Conservation (phyloP, 2,113 vertebrate genomes). For the Syngnathoides biaculeatus region DNA sequence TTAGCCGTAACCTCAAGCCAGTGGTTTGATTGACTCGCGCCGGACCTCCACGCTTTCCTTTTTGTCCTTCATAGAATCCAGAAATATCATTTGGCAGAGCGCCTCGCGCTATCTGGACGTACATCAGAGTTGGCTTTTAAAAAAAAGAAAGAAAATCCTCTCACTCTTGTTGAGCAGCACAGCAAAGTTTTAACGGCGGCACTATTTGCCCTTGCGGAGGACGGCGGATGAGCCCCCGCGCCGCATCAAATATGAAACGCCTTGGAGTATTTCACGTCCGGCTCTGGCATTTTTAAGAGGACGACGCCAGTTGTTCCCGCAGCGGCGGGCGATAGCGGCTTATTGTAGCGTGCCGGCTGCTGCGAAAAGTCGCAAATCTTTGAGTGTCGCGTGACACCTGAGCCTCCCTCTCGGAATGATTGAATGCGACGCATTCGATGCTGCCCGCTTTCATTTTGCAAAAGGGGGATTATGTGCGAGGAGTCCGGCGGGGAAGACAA, state of each 20-base stretch:
- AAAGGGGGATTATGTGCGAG: conserved; percentile 80
- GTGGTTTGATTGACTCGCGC: conserved; percentile 74
- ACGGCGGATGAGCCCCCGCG: conserved; percentile 53
- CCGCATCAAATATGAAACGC: conserved; percentile 53
- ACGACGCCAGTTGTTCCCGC: conserved; percentile 49
- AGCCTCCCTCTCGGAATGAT: conserved; percentile 64
- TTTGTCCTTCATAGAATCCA: conserved; percentile 77
- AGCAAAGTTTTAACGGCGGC: conserved; percentile 58
- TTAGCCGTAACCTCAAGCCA: conserved; percentile 67
- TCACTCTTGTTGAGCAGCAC: conserved; percentile 66
- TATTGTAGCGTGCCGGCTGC: conserved; percentile 66
- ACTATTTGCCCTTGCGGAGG: conserved; percentile 66
- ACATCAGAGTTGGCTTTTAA: conserved; percentile 80
- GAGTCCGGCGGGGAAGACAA: conserved; percentile 92
- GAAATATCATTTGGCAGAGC: conserved; percentile 78
- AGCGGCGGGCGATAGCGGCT: conserved; percentile 61
- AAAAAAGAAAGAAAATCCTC: conserved; percentile 74
- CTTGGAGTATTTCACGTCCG: conserved; percentile 54
- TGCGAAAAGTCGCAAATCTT: conserved; percentile 75
- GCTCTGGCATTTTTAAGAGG: conserved; percentile 65
- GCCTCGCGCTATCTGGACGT: conserved; percentile 77
- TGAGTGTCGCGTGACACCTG: conserved; percentile 65
- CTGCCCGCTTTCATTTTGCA: conserved; percentile 67
- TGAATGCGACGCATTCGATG: conserved; percentile 70
- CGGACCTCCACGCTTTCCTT: conserved; percentile 68